A percentile compares a stretch with the other conserved stretches of the same genome.
These are phyloP conservation scores for Jordanella pulchra DNA, from an alignment of 2,797 vertebrate species.

Conservation along the genomic window DNA sequence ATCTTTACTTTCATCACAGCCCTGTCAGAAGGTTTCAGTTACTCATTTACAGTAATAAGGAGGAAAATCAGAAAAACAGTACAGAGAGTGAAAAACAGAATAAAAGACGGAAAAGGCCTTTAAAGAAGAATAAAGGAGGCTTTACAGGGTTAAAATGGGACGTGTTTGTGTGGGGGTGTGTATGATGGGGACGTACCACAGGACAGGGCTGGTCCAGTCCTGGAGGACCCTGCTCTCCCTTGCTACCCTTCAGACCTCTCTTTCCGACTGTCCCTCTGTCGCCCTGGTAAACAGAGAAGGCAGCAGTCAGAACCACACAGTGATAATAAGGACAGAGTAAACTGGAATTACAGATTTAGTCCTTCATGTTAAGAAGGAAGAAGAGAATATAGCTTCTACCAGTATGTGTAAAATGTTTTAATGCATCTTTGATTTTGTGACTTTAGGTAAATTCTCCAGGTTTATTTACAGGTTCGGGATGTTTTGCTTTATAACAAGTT, in stretches of 20 bases:
- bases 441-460: neutral
- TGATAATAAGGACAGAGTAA: neutral
- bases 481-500: neutral
- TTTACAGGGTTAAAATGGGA: neutral
- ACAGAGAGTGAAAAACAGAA: constrained; percentile 16
- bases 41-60: constrained; percentile 50
- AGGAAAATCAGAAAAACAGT: constrained; percentile 35
- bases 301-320: constrained; percentile 4
- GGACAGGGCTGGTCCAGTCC: constrained; percentile 96
- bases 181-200: constrained; percentile 83
- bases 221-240: constrained; percentile 93
- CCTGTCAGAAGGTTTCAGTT: constrained; percentile 84
- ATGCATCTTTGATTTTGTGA: neutral
- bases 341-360: neutral
- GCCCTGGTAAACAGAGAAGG: constrained; percentile 75
- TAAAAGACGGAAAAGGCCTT: neutral
- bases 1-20: constrained; percentile 71
- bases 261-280: constrained; percentile 89
- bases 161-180: constrained; percentile 10
- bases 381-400: too few species aligned
- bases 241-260: constrained; percentile 93
- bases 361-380: neutral
- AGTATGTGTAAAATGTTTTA: too few species aligned
- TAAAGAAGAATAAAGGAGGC: neutral
- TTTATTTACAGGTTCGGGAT: neutral